Evolutionary conservation across 2,888 invertebrate genomes (phyloP).

Genomic region (Cyrtodaria siliqua): DNA sequence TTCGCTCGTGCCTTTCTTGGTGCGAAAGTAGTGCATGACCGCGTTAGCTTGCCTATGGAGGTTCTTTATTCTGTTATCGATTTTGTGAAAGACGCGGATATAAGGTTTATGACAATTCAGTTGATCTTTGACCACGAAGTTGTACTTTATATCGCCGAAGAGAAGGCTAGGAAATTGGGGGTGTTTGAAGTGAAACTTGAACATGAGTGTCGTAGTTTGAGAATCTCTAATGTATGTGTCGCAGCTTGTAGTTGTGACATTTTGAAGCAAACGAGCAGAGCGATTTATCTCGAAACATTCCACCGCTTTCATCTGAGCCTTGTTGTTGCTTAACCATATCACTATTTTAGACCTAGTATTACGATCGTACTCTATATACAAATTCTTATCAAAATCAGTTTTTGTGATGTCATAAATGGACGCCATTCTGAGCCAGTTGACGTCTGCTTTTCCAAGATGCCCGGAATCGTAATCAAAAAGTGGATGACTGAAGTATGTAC

Average conservation of each 20-base stretch:
- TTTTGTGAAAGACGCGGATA: slow-evolving; percentile 36
- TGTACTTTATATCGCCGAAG: slow-evolving; percentile 79
- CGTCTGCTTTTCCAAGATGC: background rate
- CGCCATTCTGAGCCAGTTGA: slow-evolving; percentile 62
- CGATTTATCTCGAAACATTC: slow-evolving; percentile 71
- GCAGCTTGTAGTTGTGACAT: slow-evolving; percentile 22
- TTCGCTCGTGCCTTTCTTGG: background rate
- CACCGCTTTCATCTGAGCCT: background rate
- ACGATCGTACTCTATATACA: slow-evolving; percentile 7
- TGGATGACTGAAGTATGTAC: slow-evolving; percentile 63
- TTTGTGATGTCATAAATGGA: slow-evolving; percentile 26
- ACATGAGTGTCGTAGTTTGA: slow-evolving; percentile 43
- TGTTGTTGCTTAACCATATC: background rate
- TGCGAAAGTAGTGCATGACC: slow-evolving; percentile 20
- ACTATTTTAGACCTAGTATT: background rate
- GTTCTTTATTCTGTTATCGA: slow-evolving; percentile 21
- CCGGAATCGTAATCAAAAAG: slow-evolving; percentile 11
- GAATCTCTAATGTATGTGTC: slow-evolving; percentile 34
- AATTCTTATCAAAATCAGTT: slow-evolving; percentile 4
- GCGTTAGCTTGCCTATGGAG: background rate
- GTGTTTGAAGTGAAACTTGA: slow-evolving; percentile 69
- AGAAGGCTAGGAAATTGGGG: slow-evolving; percentile 61
- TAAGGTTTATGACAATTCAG: slow-evolving; percentile 48
- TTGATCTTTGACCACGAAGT: slow-evolving; percentile 54
- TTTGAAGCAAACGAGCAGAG: slow-evolving; percentile 37